Conservation (phyloP, 2,797 vertebrate species). For the Gallirallus australis region DNA sequence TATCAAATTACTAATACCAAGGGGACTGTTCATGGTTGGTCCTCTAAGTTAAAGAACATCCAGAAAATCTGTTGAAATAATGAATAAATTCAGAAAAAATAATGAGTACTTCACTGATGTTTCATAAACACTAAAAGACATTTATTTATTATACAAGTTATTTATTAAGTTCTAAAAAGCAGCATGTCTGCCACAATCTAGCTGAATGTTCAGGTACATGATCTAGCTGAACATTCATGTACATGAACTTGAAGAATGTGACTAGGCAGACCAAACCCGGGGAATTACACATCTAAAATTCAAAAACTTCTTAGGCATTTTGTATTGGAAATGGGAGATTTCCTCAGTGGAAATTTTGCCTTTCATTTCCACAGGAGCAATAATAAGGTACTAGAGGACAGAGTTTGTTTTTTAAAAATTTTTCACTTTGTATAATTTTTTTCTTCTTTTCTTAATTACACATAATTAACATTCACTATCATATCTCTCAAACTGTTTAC, state of each 20-base stretch:
- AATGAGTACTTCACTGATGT: background rate
- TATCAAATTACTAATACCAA: background rate
- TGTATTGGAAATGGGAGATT: background rate
- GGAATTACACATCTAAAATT: background rate
- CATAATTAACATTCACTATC: background rate
- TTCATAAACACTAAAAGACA: background rate
- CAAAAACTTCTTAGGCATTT: background rate
- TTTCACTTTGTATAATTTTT: background rate
- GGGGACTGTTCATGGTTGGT: rapidly evolving
- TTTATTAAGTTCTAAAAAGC: background rate
- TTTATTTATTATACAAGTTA: background rate
- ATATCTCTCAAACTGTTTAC: background rate
- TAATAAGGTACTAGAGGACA: background rate
- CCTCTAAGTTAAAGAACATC: background rate
- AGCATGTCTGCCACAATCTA: background rate
- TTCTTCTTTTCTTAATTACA: background rate
- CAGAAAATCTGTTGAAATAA: background rate
- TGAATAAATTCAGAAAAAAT: background rate
- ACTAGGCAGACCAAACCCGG: background rate
- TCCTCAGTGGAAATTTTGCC: background rate
- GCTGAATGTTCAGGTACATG: background rate
- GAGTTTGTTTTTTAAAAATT: background rate
- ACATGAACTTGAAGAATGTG: background rate
- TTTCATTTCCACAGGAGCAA: background rate
- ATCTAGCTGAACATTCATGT: background rate